Percentiles rank a stretch among this genome's conserved stretches.
Conservation (phyloP, 2,113 vertebrate genomes). For the Eolophus roseicapilla region DNA sequence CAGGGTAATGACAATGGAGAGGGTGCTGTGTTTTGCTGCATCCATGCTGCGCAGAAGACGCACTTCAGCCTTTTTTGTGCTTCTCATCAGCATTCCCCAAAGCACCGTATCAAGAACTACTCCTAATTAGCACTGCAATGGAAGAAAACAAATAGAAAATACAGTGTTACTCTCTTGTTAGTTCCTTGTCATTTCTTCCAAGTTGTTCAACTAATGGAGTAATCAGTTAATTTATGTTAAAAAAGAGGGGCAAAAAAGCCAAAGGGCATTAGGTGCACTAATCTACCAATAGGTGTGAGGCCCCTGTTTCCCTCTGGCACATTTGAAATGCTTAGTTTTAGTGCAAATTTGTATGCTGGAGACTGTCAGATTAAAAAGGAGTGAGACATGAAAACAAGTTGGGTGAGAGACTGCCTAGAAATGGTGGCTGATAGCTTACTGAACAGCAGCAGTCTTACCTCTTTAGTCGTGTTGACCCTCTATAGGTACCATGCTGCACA, state of each 20-base stretch:
- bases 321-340: background rate
- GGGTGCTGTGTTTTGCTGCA: background rate
- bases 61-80: conserved; percentile 48
- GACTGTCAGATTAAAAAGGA: conserved; percentile 26
- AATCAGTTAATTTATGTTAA: conserved; percentile 8
- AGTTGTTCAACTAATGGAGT: conserved; percentile 46
- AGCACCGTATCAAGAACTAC: conserved; percentile 29
- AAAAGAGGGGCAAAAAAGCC: background rate
- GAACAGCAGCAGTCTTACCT: background rate
- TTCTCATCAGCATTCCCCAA: conserved; percentile 57
- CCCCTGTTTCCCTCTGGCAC: background rate
- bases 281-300: conserved; percentile 29
- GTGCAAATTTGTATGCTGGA: conserved; percentile 8
- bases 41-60: background rate
- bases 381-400: conserved; percentile 13
- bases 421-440: background rate
- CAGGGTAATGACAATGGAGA: background rate
- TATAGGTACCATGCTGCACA: background rate
- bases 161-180: conserved; percentile 58
- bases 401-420: conserved; percentile 25
- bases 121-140: conserved; percentile 43
- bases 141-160: conserved; percentile 60
- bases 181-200: conserved; percentile 47
- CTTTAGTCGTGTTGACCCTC: background rate
- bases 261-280: background rate